Conservation (phyloP, 2,888 invertebrate species). For the Synanthedon tipuliformis region DNA sequence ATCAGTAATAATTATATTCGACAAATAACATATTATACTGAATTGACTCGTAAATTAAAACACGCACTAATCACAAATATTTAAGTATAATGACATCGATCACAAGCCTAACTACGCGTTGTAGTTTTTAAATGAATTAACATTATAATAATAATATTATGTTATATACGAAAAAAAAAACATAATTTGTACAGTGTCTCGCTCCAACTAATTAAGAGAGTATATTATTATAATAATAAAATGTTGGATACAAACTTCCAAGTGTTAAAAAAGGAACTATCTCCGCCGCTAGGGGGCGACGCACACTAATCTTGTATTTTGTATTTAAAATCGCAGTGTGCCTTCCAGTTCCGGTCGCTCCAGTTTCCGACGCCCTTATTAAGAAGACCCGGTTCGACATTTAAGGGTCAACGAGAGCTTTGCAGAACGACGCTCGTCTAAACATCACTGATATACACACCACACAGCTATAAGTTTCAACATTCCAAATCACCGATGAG, state of each 20-base stretch:
- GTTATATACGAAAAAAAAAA: not conserved
- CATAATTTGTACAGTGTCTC: conserved; percentile 7
- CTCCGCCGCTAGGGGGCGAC: conserved; percentile 12
- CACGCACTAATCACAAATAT: not conserved
- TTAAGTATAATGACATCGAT: not conserved
- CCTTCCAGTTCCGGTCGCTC: conserved; percentile 24
- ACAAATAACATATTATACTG: not conserved
- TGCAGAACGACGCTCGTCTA: too few species aligned
- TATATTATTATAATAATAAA: not conserved
- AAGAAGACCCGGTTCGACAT: conserved; percentile 7
- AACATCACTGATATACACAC: too few species aligned
- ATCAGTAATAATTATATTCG: too few species aligned
- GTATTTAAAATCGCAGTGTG: conserved; percentile 56
- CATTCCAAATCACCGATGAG: too few species aligned
- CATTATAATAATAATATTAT: not conserved
- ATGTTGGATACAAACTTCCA: conserved; percentile 1
- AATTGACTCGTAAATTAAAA: not conserved
- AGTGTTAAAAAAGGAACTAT: conserved; percentile 16
- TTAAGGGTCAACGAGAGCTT: conserved; percentile 21
- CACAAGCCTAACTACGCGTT: not conserved
- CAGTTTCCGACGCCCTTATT: conserved; percentile 22
- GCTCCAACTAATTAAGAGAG: not conserved
- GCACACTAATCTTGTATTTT: conserved; percentile 59
- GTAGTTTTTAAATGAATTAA: not conserved
- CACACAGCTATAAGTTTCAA: too few species aligned